These are phyloP conservation scores for Drosophila fungiperda DNA, from an alignment of 2,888 invertebrate genomes.

Conservation along the genomic window DNA sequence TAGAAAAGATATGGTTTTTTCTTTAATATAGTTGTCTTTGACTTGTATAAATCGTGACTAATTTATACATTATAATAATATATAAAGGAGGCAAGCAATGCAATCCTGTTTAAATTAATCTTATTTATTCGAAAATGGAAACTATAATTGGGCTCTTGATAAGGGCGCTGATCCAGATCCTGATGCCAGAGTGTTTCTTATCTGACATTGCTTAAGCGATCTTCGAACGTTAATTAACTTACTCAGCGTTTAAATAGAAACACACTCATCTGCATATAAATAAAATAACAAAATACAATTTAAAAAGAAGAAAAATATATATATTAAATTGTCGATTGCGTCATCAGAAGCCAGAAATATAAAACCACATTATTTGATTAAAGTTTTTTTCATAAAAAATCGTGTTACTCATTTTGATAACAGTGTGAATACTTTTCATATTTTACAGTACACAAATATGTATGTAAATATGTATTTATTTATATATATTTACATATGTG, in stretches of 20 bases:
- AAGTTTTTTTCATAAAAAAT: not conserved
- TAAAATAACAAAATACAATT: not conserved
- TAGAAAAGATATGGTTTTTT: not conserved
- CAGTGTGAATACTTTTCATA: conserved; percentile 3
- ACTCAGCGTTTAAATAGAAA: not conserved
- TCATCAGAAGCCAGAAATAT: not conserved
- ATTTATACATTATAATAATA: not conserved
- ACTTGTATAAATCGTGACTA: not conserved
- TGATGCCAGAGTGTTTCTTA: not conserved
- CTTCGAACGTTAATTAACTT: not conserved
- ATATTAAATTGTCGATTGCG: not conserved
- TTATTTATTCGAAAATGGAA: not conserved
- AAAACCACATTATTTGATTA: not conserved
- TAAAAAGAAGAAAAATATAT: not conserved
- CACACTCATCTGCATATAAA: not conserved
- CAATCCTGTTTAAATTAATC: not conserved
- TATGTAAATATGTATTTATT: not conserved
- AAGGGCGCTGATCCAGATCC: not conserved
- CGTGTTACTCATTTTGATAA: conserved; percentile 11
- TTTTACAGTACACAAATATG: not conserved
- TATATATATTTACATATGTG: not conserved
- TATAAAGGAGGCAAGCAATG: not conserved
- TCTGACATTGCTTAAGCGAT: not conserved
- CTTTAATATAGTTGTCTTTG: not conserved
- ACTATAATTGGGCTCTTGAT: not conserved